Evolutionary conservation across 2,797 vertebrate genomes (phyloP).

Genomic region (Rhabdophis nuchalis): DNA sequence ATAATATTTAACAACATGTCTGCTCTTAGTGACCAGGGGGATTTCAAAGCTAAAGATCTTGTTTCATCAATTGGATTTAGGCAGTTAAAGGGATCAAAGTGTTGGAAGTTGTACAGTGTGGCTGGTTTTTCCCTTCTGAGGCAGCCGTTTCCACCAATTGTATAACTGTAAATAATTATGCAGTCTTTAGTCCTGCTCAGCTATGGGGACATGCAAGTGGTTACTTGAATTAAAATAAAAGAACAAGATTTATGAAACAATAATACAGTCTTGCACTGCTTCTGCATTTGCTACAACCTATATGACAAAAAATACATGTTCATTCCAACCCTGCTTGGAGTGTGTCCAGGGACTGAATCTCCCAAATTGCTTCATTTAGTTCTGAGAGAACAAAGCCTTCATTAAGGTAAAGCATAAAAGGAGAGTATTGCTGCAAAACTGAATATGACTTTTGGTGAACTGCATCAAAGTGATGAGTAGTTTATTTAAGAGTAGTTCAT

Average conservation of each 20-base stretch:
- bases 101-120: background rate
- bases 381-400: background rate
- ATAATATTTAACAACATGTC: background rate
- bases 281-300: background rate
- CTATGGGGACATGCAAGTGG: background rate
- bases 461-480: background rate
- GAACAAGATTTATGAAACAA: background rate
- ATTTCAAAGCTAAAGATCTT: background rate
- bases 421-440: background rate
- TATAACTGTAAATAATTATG: background rate
- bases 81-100: background rate
- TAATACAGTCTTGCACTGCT: background rate
- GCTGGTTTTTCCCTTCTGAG: background rate
- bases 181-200: background rate
- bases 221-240: background rate
- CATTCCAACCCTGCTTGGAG: background rate
- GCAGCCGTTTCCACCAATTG: background rate
- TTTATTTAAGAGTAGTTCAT: background rate
- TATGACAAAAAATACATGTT: background rate
- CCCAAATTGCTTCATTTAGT: background rate
- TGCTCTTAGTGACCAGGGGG: background rate
- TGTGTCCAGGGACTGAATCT: background rate
- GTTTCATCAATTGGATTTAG: background rate
- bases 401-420: background rate
- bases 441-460: background rate